Base-by-base conservation (phyloP, 2,113 vertebrate genomes). In the Cnemophilus loriae region DNA sequence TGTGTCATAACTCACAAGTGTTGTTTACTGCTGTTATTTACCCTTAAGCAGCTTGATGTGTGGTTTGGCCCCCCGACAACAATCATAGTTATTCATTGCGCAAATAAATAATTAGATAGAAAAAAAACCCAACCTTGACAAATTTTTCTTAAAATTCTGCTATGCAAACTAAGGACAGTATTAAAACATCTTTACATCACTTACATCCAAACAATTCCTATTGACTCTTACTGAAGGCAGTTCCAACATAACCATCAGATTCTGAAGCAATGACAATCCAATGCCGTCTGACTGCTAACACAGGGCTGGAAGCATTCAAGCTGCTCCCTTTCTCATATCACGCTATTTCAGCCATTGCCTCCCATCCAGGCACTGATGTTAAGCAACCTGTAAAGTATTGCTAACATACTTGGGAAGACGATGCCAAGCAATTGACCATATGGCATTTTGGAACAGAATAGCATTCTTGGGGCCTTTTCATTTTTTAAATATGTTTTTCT, bases 101-200 rank as follows among this genome's bases (percentile, higher is more conserved):
- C 78, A 89, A 92, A 70, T 64, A 74, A 80, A 53, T 18, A 70
- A 11, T 23, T 46, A 79, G 23, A 35, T 7, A 33, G 17, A n/a
- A 46, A 95, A 73, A 76, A 95, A 93, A 91, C n/a, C n/a, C 93
- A 79, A 93, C 16, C 65, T 82, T 93, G 93, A 92, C 42, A 90
- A 74, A 55, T 81, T 92, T 57, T 92, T 57, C 74, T 77, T 77
- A 75, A 96, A 97, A 96, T 96, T 76, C 52, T 64, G 46, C 17
- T 33, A 42, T 37, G 19, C 37, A 68, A 59, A 59, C 22, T 65
- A 84, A 67, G 44, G 44, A 47, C 32, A 42, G 10, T 11, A 3
- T 63, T 78, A 75, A 87, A 95, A 46, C 17, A 35, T 14, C 32
- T 28, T 73, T 60, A 55, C 28, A 28, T 30, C 33, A 30, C 35